Evolutionary conservation across 1,140 invertebrate species (phyloP), one percentile per base, ranked within the genome.

Genomic region (Ceratina japonica): DNA sequence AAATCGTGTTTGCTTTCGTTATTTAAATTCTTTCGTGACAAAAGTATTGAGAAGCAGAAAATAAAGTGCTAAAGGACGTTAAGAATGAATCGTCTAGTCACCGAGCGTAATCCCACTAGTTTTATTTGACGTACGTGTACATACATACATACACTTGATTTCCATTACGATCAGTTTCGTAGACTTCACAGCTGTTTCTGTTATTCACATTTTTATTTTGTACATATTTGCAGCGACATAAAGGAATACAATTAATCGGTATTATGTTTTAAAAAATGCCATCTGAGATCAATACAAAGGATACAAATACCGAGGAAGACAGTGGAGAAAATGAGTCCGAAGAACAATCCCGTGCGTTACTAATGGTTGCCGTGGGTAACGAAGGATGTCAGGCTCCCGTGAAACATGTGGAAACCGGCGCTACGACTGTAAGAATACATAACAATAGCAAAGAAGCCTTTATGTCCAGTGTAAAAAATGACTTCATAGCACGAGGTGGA

Each of bases 221-320:
- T 37, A 22, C 2, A 59, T 22, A n/a, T 73, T 75, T 72, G n/a
- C 61, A 84, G 82, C 18, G 56, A 52, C 51, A 75, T 66, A 59
- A 56, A 66, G 3, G 52, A 37, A 54, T 59, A 70, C 13, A 71
- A 75, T 59, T 37, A 37, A 75, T 27, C 58, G 20, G 18, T 75
- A 82, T 1, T 85, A 86, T 86, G 84, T 76, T 75, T 75, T 73
- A 75, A 79, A 77, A 87, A 27, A 91, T 91, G 90, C 88, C 90
- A 79, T 89, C 89, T 31, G 87, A 88, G 84, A 82, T 88, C 77
- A 83, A 87, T 81, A 69, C 77, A 10, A 80, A 74, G 75, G 80
- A 76, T 64, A 87, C 86, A 83, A 62, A 88, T 79, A 87, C 83
- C 37, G 83, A 86, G 63, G 81, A 90, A 52, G 83, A 88, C 37